These are phyloP conservation scores for Planiliza haematocheilus DNA, from an alignment of 2,113 vertebrate genomes.

Conservation along the genomic window DNA sequence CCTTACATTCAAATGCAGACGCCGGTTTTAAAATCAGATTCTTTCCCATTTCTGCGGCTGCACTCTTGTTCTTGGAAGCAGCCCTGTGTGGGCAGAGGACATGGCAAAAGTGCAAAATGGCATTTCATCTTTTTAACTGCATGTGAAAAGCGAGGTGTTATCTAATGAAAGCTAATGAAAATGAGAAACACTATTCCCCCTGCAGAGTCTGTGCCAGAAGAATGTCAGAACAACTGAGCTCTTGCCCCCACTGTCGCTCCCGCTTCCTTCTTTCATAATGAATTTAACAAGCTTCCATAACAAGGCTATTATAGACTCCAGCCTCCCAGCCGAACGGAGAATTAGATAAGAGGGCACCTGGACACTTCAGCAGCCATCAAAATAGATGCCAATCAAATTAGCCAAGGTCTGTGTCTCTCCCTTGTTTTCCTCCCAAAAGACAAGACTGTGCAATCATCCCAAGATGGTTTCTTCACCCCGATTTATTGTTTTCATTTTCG, in stretches of 20 bases:
- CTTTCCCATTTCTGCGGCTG: neutral
- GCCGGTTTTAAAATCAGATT: too few species aligned
- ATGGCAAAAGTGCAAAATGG: constrained; percentile 64
- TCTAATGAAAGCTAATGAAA: constrained; percentile 80
- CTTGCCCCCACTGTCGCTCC: constrained; percentile 54
- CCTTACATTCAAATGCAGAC: constrained; percentile 11
- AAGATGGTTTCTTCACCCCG: constrained; percentile 41
- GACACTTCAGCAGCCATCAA: constrained; percentile 80
- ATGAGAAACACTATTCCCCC: constrained; percentile 72
- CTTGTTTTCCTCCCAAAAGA: constrained; percentile 58
- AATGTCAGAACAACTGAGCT: constrained; percentile 75
- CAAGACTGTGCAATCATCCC: constrained; percentile 51
- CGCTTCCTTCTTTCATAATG: constrained; percentile 76
- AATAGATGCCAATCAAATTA: constrained; percentile 80
- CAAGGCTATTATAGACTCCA: constrained; percentile 76
- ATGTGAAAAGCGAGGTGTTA: constrained; percentile 65
- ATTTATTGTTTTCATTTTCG: constrained; percentile 70
- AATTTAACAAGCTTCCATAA: constrained; percentile 80
- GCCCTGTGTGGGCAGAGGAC: constrained; percentile 53
- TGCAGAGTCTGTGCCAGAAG: constrained; percentile 64
- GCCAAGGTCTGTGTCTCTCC: constrained; percentile 50
- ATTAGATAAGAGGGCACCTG: constrained; percentile 81
- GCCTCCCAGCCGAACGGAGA: constrained; percentile 72
- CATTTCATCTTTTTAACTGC: constrained; percentile 68
- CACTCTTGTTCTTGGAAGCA: constrained; percentile 28